Evolutionary conservation across 2,113 vertebrate genomes (phyloP).

Genomic region (Gasterosteus nipponicus): DNA sequence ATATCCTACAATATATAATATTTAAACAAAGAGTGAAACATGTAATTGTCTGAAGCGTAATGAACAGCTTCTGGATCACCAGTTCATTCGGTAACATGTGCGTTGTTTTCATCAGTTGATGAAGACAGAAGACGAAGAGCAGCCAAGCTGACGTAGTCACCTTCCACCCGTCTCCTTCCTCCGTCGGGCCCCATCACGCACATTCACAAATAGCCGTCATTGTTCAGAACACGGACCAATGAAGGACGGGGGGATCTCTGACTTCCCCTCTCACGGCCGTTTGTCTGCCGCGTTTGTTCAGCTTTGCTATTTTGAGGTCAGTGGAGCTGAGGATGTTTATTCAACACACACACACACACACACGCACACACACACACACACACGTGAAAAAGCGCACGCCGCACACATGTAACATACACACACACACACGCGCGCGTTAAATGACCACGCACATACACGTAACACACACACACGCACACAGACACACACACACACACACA

Average conservation of each 20-base stretch:
- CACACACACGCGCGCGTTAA: too few species aligned
- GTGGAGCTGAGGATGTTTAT: constrained; percentile 32
- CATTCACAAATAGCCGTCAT: constrained; percentile 59
- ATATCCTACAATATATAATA: too few species aligned
- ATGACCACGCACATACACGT: too few species aligned
- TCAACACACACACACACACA: constrained; percentile 20
- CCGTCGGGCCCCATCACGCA: constrained; percentile 19
- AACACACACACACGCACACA: constrained; percentile 17
- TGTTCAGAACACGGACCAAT: constrained; percentile 69
- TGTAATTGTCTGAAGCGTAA: not conserved
- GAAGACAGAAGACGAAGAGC: not conserved
- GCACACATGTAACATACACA: not conserved
- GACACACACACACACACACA: constrained; percentile 26
- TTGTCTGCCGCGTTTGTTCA: constrained; percentile 47
- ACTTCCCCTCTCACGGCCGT: constrained; percentile 40
- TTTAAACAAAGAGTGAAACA: not conserved
- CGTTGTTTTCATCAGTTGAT: not conserved
- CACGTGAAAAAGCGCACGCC: constrained; percentile 9
- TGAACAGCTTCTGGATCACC: not conserved
- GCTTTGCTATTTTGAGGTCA: constrained; percentile 38
- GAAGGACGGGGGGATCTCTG: constrained; percentile 61
- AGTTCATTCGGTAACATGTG: too few species aligned
- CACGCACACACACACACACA: constrained; percentile 5
- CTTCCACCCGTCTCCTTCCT: constrained; percentile 56
- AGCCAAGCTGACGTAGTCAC: constrained; percentile 49